Evolutionary conservation across 1,140 invertebrate genomes (phyloP), one percentile per base, ranked within the genome.

Genomic region (Diprion similis): DNA sequence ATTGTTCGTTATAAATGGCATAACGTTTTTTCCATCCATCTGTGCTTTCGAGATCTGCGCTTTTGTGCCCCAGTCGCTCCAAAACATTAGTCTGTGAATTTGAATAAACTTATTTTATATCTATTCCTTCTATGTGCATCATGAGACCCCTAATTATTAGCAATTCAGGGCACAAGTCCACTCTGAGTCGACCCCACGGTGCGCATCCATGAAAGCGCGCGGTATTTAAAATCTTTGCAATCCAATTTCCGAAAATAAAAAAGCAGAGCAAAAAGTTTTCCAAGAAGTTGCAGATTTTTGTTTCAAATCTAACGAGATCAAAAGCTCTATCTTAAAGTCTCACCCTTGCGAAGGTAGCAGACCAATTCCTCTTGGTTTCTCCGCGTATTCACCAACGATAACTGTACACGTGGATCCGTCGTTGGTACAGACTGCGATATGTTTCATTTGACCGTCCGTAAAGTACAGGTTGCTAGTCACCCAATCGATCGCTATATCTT

Each of bases 401-500:
- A 93, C 87, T 10, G 90, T 89, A 82, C 94, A 94, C 71, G 90
- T 84, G 1, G 85, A 75, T 0, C 91, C 93, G 78, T 93, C 88
- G 15, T 88, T 87, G 0, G 85, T 89, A 79, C 95, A 96, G 1
- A 94, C 95, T 0, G 92, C 93, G 51, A 98, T 94, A 71, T 91
- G 92, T 18, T 92, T 90, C 68, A 91, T 87, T 19, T 91, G 87
- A 18, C 91, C 90, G 81, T 97, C 95, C 0, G 93, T 94, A 83
- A 97, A 96, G 82, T 94, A 95, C 59, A 96, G 85, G 81, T 95
- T 95, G 1, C 89, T 89, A 0, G 93, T 95, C 15, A 96, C 82
- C 93, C 94, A 96, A 83, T 97, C 96, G 0, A 96, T 87, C 2
- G 93, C 93, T 59, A 97, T 85, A 74, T 95, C 94, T 77, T 95